Percentiles rank a stretch among this genome's conserved stretches.
Conservation (phyloP, 2,888 invertebrate genomes). For the Rhorus exstirpatorius region DNA sequence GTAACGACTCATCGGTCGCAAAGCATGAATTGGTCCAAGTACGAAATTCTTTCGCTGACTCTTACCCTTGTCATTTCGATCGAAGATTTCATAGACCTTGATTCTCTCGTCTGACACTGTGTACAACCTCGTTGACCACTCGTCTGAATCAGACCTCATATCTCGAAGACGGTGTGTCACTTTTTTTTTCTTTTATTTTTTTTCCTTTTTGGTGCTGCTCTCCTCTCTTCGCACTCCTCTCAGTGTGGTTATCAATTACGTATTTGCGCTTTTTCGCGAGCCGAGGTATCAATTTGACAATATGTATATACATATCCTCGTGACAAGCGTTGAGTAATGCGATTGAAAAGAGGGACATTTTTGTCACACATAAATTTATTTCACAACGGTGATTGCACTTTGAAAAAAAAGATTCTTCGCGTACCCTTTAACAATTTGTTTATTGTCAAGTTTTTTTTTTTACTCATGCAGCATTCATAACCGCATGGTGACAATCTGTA, state of each 20-base stretch:
- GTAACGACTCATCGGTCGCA: no score
- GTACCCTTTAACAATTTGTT: no score
- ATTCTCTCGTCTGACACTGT: constrained; percentile 45
- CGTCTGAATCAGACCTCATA: constrained; percentile 59
- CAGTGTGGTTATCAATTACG: background rate
- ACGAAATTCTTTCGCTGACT: constrained; percentile 24
- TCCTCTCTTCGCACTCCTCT: no score
- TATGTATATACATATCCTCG: background rate
- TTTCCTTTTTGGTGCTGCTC: constrained; percentile 1
- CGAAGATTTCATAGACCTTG: constrained; percentile 57
- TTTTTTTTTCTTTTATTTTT: constrained; percentile 38
- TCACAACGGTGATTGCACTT: background rate
- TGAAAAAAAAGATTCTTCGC: no score
- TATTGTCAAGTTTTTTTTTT: no score
- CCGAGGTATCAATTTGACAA: background rate
- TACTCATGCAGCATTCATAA: no score
- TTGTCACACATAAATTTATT: background rate
- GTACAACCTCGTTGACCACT: constrained; percentile 40
- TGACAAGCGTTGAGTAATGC: background rate
- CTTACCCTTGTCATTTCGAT: constrained; percentile 40
- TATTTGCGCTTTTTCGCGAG: background rate
- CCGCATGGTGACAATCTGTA: no score
- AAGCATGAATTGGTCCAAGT: constrained; percentile 4
- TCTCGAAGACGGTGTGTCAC: constrained; percentile 42
- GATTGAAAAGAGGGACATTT: background rate